These are phyloP conservation scores for Sphinx pinastri DNA, from an alignment of 2,888 invertebrate genomes.

Conservation along the genomic window DNA sequence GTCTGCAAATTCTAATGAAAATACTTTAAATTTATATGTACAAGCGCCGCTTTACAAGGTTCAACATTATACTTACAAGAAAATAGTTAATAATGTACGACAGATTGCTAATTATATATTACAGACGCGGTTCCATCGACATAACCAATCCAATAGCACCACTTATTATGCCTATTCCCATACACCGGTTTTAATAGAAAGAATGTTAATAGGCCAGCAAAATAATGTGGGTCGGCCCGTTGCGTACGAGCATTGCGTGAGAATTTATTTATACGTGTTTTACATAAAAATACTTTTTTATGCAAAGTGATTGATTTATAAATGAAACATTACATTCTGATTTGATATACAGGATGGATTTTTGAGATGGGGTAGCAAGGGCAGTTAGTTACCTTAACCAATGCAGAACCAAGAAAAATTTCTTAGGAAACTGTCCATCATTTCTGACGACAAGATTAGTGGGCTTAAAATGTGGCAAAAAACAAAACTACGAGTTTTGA, in stretches of 20 bases:
- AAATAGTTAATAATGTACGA: constrained; percentile 1
- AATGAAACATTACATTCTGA: neutral
- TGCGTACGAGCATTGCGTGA: constrained; percentile 52
- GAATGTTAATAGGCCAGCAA: constrained; percentile 57
- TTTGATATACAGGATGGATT: too few relatives aligned
- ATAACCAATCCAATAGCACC: constrained; percentile 14
- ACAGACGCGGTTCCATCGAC: neutral
- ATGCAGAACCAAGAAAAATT: too few relatives aligned
- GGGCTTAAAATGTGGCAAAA: too few relatives aligned
- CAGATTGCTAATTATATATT: constrained; percentile 12
- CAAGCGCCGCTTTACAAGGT: too few relatives aligned
- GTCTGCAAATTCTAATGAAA: too few relatives aligned
- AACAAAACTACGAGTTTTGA: too few relatives aligned
- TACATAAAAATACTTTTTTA: constrained; percentile 43
- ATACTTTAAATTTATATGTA: too few relatives aligned
- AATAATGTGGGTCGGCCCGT: constrained; percentile 56
- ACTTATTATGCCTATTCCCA: constrained; percentile 35
- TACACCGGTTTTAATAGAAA: constrained; percentile 54
- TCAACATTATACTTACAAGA: neutral
- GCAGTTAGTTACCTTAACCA: too few relatives aligned
- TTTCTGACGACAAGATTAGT: too few relatives aligned
- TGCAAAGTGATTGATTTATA: constrained; percentile 25
- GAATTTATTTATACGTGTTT: constrained; percentile 50
- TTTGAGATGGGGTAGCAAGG: too few relatives aligned
- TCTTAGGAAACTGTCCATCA: too few relatives aligned